These are phyloP conservation scores for Hyperoplus lanceolatus DNA, from an alignment of 2,797 vertebrate species.

Conservation along the genomic window DNA sequence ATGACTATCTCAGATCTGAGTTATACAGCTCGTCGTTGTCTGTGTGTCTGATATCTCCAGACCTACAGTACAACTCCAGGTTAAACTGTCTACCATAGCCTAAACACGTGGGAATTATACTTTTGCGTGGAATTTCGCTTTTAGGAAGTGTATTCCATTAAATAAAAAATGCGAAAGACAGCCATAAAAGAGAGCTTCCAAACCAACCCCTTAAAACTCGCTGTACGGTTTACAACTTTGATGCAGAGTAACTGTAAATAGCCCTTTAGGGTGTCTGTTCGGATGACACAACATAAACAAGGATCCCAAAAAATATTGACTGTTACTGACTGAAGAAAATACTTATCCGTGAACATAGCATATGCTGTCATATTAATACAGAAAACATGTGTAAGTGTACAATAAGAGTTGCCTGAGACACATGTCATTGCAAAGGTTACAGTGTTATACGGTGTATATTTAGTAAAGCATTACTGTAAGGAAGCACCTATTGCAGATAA, in stretches of 20 bases:
- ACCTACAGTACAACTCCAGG: slow-evolving; percentile 14
- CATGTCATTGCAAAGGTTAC: background rate
- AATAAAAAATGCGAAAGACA: slow-evolving; percentile 53
- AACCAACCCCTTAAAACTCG: slow-evolving; percentile 41
- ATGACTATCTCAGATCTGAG: slow-evolving; percentile 11
- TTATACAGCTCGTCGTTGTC: slow-evolving; percentile 15
- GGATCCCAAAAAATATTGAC: slow-evolving; percentile 36
- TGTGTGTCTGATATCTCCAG: slow-evolving; percentile 24
- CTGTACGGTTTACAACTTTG: slow-evolving; percentile 61
- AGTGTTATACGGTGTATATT: background rate
- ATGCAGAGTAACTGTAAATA: slow-evolving; percentile 41
- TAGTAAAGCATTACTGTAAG: background rate
- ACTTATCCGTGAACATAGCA: slow-evolving; percentile 19
- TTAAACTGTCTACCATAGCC: slow-evolving; percentile 46
- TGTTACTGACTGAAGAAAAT: slow-evolving; percentile 21
- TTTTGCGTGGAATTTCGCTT: slow-evolving; percentile 64
- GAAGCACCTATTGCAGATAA: background rate
- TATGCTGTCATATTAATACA: background rate
- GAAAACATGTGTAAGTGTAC: background rate
- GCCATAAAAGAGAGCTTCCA: slow-evolving; percentile 39
- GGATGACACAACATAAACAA: slow-evolving; percentile 50
- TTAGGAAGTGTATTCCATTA: slow-evolving; percentile 56
- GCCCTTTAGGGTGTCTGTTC: slow-evolving; percentile 46
- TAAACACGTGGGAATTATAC: slow-evolving; percentile 46
- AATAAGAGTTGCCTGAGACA: background rate